Base-by-base conservation (phyloP, 2,113 vertebrate species). In the Zonotrichia leucophrys region DNA sequence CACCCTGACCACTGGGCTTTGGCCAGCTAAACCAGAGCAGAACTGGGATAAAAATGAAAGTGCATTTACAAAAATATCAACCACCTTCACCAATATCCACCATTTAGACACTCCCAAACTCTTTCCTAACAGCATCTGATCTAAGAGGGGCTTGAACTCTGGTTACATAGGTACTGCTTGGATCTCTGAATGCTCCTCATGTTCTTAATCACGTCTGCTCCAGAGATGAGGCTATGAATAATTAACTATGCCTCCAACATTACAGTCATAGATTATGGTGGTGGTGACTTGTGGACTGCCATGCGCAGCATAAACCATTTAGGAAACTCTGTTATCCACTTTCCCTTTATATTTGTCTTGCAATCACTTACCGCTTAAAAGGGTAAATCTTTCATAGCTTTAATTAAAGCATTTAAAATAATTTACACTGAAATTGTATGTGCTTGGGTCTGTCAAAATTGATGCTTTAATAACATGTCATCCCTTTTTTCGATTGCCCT, bases 351-450 rank as follows among this genome's bases (percentile, higher is more conserved):
- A 98, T 98, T 98, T 98, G 97, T 97, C 97, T 96, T 97, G 95
- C 97, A 97, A 98, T 98, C 98, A 97, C 97, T 98, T 98, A 97
- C 95, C 58, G 49, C 95, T 98, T 98, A 98, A 98, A 98, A 97
- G 97, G 97, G 97, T 97, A 98, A 98, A 98, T 98, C 98, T 98
- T 98, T 96, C 97, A 97, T 94, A 98, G 97, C 98, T 98, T 98
- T 98, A 98, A 98, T 98, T 98, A 98, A 98, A 98, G 98, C 96
- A 97, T 98, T 98, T 98, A 98, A 98, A 98, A 98, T 98, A 98
- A 98, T 98, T 98, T 98, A 98, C 97, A 97, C 97, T 95, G 97
- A 98, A 98, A 98, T 98, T 97, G 97, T 98, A 97, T 97, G 98
- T 97, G 97, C 97, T 98, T 73, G 97, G 98, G 97, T 98, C 98